These are phyloP conservation scores for Eretmocerus hayati DNA, from an alignment of 2,888 invertebrate species.

Conservation along the genomic window DNA sequence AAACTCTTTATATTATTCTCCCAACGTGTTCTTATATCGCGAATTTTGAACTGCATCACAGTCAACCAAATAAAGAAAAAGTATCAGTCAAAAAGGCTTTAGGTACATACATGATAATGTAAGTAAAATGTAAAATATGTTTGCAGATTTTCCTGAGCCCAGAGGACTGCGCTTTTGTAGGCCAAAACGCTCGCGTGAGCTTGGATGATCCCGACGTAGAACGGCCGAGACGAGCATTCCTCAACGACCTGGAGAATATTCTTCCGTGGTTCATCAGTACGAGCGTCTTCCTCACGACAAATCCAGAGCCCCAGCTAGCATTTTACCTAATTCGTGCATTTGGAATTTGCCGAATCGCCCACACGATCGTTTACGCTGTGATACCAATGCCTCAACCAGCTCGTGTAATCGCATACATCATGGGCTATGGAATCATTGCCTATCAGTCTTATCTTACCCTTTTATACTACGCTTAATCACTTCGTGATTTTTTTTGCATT, in stretches of 20 bases:
- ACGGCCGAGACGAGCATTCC: constrained; percentile 49
- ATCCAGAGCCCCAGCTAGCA: constrained; percentile 43
- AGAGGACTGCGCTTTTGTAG: constrained; percentile 20
- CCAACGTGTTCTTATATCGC: too few species aligned
- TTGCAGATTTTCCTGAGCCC: constrained; percentile 23
- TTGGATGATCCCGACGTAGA: constrained; percentile 45
- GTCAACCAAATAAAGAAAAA: too few species aligned
- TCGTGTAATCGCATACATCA: constrained; percentile 41
- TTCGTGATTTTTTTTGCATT: too few species aligned
- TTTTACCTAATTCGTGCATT: constrained; percentile 47
- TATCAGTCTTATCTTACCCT: constrained; percentile 42
- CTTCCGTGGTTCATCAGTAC: constrained; percentile 47
- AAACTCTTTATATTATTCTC: too few species aligned
- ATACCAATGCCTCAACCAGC: constrained; percentile 47
- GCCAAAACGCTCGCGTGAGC: constrained; percentile 15
- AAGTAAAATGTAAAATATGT: too few species aligned
- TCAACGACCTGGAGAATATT: constrained; percentile 53
- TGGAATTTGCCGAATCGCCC: constrained; percentile 44
- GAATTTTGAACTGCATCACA: too few species aligned
- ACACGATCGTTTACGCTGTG: constrained; percentile 50
- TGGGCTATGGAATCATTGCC: constrained; percentile 39
- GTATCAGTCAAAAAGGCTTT: too few species aligned
- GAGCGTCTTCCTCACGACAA: constrained; percentile 46
- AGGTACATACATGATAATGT: too few species aligned
- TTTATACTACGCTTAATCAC: constrained; percentile 18